A percentile compares a stretch with the other conserved stretches of the same genome.
These are phyloP conservation scores for Morone chrysops DNA, from an alignment of 2,113 vertebrate genomes.

Conservation along the genomic window DNA sequence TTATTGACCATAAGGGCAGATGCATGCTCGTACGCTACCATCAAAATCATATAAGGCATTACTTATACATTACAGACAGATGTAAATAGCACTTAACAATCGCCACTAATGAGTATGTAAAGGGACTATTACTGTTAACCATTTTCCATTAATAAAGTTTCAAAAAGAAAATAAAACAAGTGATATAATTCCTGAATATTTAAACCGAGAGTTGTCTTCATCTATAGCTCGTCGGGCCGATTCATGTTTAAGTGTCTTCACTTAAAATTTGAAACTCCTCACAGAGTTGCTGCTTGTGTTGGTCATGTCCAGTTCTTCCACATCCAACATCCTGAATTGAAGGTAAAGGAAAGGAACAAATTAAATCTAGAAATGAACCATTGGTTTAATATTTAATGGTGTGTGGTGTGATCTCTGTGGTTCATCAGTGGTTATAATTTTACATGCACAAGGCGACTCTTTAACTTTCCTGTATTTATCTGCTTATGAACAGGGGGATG, in stretches of 20 bases:
- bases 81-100: slow-evolving; percentile 81
- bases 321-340: slow-evolving; percentile 20
- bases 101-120: slow-evolving; percentile 78
- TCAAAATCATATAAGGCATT: slow-evolving; percentile 79
- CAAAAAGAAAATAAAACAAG: slow-evolving; percentile 66
- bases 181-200: slow-evolving; percentile 75
- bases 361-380: not conserved
- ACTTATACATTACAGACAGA: slow-evolving; percentile 76
- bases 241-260: slow-evolving; percentile 49
- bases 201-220: slow-evolving; percentile 56
- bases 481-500: not conserved
- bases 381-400: too few relatives aligned
- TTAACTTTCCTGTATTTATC: not conserved
- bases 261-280: slow-evolving; percentile 45
- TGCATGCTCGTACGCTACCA: slow-evolving; percentile 74
- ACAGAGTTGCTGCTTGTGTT: slow-evolving; percentile 14
- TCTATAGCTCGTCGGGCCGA: slow-evolving; percentile 37
- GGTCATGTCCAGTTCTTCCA: slow-evolving; percentile 37
- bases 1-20: slow-evolving; percentile 54
- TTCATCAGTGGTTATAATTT: not conserved
- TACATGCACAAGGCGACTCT: not conserved
- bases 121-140: slow-evolving; percentile 72
- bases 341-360: not conserved
- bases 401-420: not conserved
- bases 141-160: slow-evolving; percentile 69